phyloP scores from a whole-genome alignment of 1,140 invertebrate genomes.

The Ptiloglossa arizonensis region DNA sequence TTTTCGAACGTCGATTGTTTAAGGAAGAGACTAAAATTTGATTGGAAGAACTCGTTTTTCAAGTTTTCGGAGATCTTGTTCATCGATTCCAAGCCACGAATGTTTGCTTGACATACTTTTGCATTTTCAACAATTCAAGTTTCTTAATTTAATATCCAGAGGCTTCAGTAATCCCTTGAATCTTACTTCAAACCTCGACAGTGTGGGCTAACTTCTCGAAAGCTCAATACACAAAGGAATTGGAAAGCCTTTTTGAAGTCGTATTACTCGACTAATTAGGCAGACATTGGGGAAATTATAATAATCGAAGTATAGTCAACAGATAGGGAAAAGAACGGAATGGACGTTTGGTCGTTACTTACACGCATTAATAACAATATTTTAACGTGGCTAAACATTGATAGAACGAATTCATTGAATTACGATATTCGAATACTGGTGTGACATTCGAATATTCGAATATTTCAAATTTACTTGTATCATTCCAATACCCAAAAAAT shows the following conservation, averaged over 20 bases:
- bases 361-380: no score
- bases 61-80: neutral
- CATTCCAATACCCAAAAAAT: no score
- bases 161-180: neutral
- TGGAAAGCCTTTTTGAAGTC: neutral
- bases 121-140: neutral
- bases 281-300: neutral
- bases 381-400: no score
- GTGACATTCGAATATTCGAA: no score
- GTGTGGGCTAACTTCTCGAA: neutral
- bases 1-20: no score
- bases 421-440: no score
- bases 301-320: neutral
- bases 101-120: neutral
- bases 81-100: no score
- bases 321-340: no score
- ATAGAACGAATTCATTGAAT: no score
- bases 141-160: neutral
- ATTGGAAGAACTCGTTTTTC: neutral
- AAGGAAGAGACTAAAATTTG: no score
- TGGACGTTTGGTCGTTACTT: no score
- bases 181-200: neutral
- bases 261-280: conserved; percentile 12
- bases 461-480: no score
- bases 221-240: neutral